Conservation (phyloP, 2,797 vertebrate species). For the Tapera naevia region DNA sequence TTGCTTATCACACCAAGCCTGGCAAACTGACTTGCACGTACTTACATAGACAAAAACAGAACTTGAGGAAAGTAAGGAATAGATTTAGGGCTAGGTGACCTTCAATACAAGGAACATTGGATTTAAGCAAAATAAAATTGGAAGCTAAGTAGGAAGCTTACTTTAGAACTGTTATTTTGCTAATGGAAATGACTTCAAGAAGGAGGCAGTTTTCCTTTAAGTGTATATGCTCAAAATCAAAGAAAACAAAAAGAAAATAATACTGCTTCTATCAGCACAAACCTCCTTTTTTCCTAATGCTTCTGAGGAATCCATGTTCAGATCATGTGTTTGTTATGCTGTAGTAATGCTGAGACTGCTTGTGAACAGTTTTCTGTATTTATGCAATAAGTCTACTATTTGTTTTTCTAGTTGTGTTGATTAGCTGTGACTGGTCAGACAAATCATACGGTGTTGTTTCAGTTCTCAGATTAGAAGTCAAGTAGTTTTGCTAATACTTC, state of each 20-base stretch:
- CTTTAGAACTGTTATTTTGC: neutral
- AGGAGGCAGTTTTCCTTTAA: neutral
- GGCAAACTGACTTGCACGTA: fast-evolving
- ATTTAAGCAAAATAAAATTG: neutral
- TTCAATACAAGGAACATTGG: neutral
- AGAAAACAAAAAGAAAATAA: neutral
- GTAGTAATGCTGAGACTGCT: neutral
- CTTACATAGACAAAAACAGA: neutral
- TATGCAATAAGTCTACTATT: constrained; percentile 51
- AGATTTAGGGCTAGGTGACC: neutral
- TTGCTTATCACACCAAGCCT: neutral
- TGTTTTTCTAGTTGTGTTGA: constrained; percentile 59
- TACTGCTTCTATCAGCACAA: neutral
- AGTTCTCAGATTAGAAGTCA: constrained; percentile 46
- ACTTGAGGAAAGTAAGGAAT: neutral
- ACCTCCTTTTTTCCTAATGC: neutral
- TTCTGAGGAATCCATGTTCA: neutral
- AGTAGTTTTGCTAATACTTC: constrained; percentile 43
- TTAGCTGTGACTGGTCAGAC: constrained; percentile 65
- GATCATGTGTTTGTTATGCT: neutral
- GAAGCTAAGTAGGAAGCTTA: neutral
- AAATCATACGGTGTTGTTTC: constrained; percentile 59
- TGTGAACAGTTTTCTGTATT: constrained; percentile 53
- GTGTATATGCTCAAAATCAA: neutral
- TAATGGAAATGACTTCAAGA: neutral